A percentile compares a stretch with the other conserved stretches of the same genome.
phyloP scores from a whole-genome alignment of 2,888 invertebrate genomes.

The Pristionchus arcanus region DNA sequence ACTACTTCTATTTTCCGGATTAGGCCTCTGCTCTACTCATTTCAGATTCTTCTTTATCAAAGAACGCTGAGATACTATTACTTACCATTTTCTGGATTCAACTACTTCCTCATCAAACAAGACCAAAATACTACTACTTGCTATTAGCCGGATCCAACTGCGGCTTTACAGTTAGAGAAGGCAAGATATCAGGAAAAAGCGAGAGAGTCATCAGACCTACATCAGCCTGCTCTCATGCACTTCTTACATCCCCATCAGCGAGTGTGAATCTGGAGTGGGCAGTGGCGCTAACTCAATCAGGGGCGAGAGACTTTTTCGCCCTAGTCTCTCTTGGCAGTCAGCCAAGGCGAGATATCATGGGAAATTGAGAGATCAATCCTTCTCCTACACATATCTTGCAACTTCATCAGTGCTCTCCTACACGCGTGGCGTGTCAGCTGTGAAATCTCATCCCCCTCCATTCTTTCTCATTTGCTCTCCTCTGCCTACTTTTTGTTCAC shows the following conservation, averaged over 20 bases:
- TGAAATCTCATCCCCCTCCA: constrained; percentile 1
- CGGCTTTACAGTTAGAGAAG: background rate
- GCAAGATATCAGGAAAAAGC: background rate
- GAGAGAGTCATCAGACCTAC: background rate
- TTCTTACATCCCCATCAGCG: background rate
- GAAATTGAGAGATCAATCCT: background rate
- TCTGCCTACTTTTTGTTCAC: constrained; percentile 28
- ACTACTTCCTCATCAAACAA: background rate
- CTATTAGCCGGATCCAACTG: background rate
- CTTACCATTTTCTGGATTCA: background rate
- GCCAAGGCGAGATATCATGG: background rate
- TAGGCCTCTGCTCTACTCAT: background rate
- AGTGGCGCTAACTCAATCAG: constrained; percentile 30
- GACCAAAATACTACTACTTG: background rate
- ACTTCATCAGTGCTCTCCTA: background rate
- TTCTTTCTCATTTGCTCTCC: constrained; percentile 16
- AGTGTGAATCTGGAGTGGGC: background rate
- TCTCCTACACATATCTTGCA: background rate
- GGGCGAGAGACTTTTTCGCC: background rate
- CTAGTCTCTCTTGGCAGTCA: background rate
- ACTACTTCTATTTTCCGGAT: background rate
- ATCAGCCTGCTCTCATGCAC: background rate
- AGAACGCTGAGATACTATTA: too few species aligned
- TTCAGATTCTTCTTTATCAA: background rate
- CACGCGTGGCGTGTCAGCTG: constrained; percentile 17